These are phyloP conservation scores for Nebria brevicollis DNA, from an alignment of 2,888 invertebrate species.

Conservation along the genomic window DNA sequence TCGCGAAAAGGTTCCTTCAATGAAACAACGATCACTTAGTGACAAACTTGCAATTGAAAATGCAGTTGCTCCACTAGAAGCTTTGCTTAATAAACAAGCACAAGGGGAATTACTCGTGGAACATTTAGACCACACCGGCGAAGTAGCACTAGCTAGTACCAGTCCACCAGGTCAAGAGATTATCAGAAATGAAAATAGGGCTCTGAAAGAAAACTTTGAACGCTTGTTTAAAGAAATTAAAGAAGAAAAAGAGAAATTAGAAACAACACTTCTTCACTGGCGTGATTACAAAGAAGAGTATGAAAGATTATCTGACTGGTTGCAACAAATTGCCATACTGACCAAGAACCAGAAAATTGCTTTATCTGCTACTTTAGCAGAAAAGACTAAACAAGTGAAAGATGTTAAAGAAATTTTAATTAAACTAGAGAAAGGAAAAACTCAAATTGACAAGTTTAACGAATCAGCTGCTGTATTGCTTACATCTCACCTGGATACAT, in stretches of 20 bases:
- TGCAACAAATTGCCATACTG: constrained; percentile 90
- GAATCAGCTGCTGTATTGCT: constrained; percentile 79
- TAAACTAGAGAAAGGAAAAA: constrained; percentile 79
- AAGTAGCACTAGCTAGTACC: constrained; percentile 86
- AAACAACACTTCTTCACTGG: constrained; percentile 84
- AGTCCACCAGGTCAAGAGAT: constrained; percentile 81
- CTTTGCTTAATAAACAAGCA: constrained; percentile 86
- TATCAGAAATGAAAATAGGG: constrained; percentile 86
- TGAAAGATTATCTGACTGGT: constrained; percentile 90
- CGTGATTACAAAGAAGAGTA: constrained; percentile 93
- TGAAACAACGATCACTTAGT: constrained; percentile 84
- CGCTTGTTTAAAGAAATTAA: constrained; percentile 86
- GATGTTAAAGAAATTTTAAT: constrained; percentile 82
- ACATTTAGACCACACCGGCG: constrained; percentile 86
- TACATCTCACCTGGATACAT: constrained; percentile 86
- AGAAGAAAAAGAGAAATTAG: constrained; percentile 84
- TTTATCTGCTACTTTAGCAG: constrained; percentile 79
- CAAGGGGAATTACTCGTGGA: constrained; percentile 90
- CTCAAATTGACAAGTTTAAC: constrained; percentile 85
- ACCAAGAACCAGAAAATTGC: constrained; percentile 91
- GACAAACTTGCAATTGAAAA: constrained; percentile 91
- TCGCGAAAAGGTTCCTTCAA: constrained; percentile 87
- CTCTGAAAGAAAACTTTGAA: constrained; percentile 85
- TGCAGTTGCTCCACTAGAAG: constrained; percentile 87
- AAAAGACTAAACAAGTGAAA: constrained; percentile 85